Evolutionary conservation across 35 echinoderm and acorn worm species (phyloP).

Genomic region (Ptychodera flava): DNA sequence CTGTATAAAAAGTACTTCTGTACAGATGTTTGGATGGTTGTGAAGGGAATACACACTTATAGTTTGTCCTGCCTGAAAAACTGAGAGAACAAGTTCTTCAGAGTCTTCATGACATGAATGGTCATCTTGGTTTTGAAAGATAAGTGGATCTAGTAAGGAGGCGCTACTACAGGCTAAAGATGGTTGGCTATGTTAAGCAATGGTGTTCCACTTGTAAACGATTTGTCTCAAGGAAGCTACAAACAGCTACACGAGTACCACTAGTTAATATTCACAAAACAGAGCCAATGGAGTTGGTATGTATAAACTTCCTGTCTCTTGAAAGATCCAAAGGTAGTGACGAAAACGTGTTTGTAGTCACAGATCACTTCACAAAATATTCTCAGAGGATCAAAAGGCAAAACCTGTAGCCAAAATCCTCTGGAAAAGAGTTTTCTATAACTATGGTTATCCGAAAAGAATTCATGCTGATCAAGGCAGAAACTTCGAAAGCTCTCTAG

Average conservation of each 20-base stretch:
- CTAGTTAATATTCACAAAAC: constrained; percentile 34
- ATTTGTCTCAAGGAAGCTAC: constrained; percentile 21
- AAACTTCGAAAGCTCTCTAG: constrained; percentile 39
- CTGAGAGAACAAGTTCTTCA: constrained; percentile 6
- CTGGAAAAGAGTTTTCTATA: constrained; percentile 36
- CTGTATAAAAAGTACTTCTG: constrained; percentile 1
- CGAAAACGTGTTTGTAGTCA: constrained; percentile 33
- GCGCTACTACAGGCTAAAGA: constrained; percentile 42
- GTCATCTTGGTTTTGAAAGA: constrained; percentile 49
- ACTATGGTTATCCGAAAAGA: constrained; percentile 36
- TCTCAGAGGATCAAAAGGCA: constrained; percentile 53
- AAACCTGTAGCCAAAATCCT: constrained; percentile 34
- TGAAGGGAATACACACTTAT: constrained; percentile 3
- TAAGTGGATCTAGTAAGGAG: constrained; percentile 20
- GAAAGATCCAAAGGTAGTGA: constrained; percentile 18
- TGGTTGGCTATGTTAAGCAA: constrained; percentile 20
- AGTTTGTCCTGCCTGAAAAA: constrained; percentile 37
- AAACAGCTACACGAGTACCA: constrained; percentile 13
- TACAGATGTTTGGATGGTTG: constrained; percentile 12
- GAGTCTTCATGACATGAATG: constrained; percentile 31
- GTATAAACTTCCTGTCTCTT: constrained; percentile 41
- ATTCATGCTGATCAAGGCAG: constrained; percentile 50
- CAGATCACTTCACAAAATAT: constrained; percentile 68
- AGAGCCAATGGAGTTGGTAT: constrained; percentile 42
- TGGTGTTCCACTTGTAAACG: constrained; percentile 24